These are phyloP conservation scores for Drosophila erecta DNA, from an alignment of 1,140 invertebrate genomes.

Conservation along the genomic window DNA sequence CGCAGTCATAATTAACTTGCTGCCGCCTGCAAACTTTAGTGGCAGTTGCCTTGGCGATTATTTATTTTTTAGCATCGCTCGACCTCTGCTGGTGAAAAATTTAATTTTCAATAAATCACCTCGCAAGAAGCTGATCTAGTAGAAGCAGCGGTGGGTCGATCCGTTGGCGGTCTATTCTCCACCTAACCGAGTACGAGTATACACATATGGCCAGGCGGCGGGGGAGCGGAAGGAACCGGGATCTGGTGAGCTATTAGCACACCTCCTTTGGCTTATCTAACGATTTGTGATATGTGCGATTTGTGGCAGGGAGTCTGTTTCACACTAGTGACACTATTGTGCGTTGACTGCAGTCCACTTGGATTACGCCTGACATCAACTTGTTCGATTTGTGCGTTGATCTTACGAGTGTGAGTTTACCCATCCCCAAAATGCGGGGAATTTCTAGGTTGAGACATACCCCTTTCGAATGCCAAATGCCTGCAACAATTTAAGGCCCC, in stretches of 20 bases:
- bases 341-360: no score
- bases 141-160: constrained; percentile 58
- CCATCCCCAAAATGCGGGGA: no score
- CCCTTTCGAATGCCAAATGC: background rate
- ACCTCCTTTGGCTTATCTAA: constrained; percentile 11
- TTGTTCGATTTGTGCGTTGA: no score
- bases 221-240: background rate
- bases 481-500: constrained; percentile 7
- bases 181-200: no score
- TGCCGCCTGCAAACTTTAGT: constrained; percentile 58
- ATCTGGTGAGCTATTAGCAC: constrained; percentile 13
- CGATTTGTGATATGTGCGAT: background rate
- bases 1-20: constrained; percentile 80
- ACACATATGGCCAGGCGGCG: background rate
- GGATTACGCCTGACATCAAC: no score
- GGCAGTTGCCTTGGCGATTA: constrained; percentile 31
- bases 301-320: no score
- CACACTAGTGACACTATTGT: no score
- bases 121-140: constrained; percentile 53
- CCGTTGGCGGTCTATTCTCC: constrained; percentile 7
- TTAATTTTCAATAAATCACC: constrained; percentile 81
- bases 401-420: no score
- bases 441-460: no score
- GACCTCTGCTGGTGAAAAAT: constrained; percentile 65
- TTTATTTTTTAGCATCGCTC: constrained; percentile 47